These are phyloP conservation scores for Mizuhopecten yessoensis DNA, from an alignment of 1,140 invertebrate species.

Conservation along the genomic window DNA sequence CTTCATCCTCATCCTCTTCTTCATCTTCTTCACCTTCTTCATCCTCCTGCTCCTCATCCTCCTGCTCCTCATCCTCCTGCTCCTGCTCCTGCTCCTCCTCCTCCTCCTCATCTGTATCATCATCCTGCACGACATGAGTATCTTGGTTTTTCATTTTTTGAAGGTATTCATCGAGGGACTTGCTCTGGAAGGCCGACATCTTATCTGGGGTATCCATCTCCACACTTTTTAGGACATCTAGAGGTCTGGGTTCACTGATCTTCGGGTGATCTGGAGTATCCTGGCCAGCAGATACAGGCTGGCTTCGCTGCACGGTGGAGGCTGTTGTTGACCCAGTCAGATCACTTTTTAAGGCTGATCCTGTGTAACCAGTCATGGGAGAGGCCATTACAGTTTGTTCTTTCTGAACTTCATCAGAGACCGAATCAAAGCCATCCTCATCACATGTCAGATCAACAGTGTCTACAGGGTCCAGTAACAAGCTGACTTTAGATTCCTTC, in stretches of 20 bases:
- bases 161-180: constrained; percentile 52
- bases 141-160: neutral
- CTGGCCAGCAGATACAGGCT: neutral
- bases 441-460: constrained; percentile 15
- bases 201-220: constrained; percentile 52
- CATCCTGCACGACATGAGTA: neutral
- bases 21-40: constrained; percentile 44
- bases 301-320: neutral
- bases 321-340: neutral
- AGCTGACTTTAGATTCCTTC: neutral
- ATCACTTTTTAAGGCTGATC: neutral
- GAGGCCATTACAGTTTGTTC: neutral
- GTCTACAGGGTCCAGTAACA: neutral
- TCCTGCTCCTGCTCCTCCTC: neutral
- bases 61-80: neutral
- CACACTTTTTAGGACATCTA: constrained; percentile 46
- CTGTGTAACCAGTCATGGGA: neutral
- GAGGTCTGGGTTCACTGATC: constrained; percentile 53
- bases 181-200: constrained; percentile 54
- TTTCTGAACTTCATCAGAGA: neutral
- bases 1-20: neutral
- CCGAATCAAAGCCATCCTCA: neutral
- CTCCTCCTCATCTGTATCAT: neutral
- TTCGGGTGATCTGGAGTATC: constrained; percentile 19
- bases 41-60: constrained; percentile 44